These are phyloP conservation scores for Hypocryptadius cinnamomeus DNA, from an alignment of 2,113 vertebrate species.

Conservation along the genomic window DNA sequence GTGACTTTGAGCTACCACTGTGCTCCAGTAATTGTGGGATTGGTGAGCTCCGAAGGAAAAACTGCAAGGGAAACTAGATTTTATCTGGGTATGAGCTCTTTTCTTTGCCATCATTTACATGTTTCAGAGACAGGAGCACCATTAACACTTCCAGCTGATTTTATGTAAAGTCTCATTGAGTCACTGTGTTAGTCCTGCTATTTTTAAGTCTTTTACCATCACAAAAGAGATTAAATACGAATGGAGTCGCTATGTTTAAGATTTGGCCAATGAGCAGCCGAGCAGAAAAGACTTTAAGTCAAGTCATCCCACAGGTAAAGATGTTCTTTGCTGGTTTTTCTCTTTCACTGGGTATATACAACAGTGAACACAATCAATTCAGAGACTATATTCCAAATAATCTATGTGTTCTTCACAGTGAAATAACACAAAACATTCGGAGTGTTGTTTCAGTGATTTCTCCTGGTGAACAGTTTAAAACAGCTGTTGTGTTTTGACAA, in stretches of 20 bases:
- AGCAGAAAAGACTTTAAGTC: background rate
- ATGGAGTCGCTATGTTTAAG: background rate
- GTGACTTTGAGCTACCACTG: slow-evolving; percentile 23
- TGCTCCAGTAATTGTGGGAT: background rate
- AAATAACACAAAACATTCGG: background rate
- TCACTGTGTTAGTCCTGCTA: background rate
- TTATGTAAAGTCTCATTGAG: background rate
- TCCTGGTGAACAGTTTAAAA: background rate
- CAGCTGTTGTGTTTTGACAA: background rate
- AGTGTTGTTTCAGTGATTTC: background rate
- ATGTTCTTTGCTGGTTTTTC: background rate
- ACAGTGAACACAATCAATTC: background rate
- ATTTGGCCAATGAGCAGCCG: background rate
- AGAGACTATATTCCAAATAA: background rate
- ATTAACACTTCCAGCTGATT: background rate
- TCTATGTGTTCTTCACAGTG: background rate
- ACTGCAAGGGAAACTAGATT: background rate
- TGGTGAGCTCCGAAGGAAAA: background rate
- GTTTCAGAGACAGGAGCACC: background rate
- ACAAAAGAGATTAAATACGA: background rate
- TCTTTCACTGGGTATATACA: background rate
- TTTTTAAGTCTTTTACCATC: background rate
- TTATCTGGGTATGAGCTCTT: background rate
- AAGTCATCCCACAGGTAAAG: background rate
- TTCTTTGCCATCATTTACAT: background rate